phyloP scores from a whole-genome alignment of 2,888 invertebrate species.

The Capitulum mitella region DNA sequence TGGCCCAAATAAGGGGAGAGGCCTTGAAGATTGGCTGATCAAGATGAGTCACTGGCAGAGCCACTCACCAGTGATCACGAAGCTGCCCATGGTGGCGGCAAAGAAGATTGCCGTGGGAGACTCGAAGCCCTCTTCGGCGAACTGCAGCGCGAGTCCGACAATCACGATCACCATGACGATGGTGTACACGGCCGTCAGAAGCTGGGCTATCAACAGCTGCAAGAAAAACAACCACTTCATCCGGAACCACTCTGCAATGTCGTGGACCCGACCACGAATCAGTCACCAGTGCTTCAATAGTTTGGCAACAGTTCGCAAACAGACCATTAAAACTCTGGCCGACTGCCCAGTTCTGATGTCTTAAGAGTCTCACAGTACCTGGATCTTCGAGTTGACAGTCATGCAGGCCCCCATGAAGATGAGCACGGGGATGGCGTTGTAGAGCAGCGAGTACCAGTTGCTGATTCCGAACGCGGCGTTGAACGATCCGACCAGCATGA shows the following conservation, averaged over 20 bases:
- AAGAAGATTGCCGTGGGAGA: constrained; percentile 81
- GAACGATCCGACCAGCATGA: constrained; percentile 75
- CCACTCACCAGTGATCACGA: constrained; percentile 48
- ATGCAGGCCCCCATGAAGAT: constrained; percentile 59
- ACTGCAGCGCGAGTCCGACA: constrained; percentile 63
- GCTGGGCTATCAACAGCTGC: constrained; percentile 62
- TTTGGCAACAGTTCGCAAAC: too few relatives aligned
- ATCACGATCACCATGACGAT: constrained; percentile 81
- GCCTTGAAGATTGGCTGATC: too few relatives aligned
- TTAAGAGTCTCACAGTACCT: too few relatives aligned
- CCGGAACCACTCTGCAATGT: too few relatives aligned
- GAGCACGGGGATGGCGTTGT: constrained; percentile 60
- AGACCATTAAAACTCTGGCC: too few relatives aligned
- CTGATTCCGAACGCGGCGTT: constrained; percentile 67
- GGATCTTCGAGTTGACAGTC: constrained; percentile 41
- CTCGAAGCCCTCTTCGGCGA: constrained; percentile 52
- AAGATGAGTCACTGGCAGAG: too few relatives aligned
- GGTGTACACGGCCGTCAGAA: constrained; percentile 69
- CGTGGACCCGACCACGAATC: too few relatives aligned
- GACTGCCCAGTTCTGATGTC: too few relatives aligned
- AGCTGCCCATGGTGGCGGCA: constrained; percentile 60
- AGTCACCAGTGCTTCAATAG: too few relatives aligned
- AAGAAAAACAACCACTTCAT: not conserved
- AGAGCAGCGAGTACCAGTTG: constrained; percentile 57
- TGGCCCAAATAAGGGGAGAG: too few relatives aligned